These are phyloP conservation scores for Lethocerus indicus DNA, from an alignment of 1,140 invertebrate genomes.

Conservation along the genomic window DNA sequence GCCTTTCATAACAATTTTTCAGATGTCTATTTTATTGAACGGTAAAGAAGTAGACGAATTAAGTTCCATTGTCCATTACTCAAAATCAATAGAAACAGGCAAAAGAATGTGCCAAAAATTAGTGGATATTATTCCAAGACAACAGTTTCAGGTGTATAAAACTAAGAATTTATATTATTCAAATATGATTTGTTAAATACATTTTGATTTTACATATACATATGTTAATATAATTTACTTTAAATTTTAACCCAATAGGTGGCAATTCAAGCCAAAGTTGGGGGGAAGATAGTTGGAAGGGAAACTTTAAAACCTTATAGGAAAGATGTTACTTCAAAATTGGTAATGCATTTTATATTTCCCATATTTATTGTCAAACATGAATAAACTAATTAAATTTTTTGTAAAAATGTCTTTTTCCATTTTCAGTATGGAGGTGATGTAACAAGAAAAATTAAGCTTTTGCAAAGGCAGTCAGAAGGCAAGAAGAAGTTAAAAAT, in stretches of 20 bases:
- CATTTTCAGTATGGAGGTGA: constrained; percentile 77
- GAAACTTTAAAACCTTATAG: constrained; percentile 73
- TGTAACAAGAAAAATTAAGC: constrained; percentile 73
- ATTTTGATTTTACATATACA: constrained; percentile 1
- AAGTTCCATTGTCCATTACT: constrained; percentile 59
- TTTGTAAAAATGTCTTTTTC: background rate
- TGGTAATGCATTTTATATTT: constrained; percentile 13
- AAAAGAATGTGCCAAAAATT: constrained; percentile 57
- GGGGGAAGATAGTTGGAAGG: constrained; percentile 66
- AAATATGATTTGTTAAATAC: no score
- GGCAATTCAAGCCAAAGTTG: constrained; percentile 70
- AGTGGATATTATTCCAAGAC: constrained; percentile 76
- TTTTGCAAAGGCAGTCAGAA: constrained; percentile 74
- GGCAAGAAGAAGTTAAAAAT: constrained; percentile 86
- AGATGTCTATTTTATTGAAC: constrained; percentile 43
- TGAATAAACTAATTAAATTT: background rate
- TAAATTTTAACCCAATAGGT: constrained; percentile 41
- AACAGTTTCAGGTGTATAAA: constrained; percentile 49
- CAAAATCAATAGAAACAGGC: constrained; percentile 45
- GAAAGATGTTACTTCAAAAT: constrained; percentile 66
- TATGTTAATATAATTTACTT: constrained; percentile 8
- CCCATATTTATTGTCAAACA: background rate
- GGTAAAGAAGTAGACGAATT: constrained; percentile 71
- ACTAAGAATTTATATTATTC: no score
- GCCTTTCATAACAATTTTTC: background rate